Conservation (phyloP, 2,888 invertebrate genomes). For the Luperina testacea region DNA sequence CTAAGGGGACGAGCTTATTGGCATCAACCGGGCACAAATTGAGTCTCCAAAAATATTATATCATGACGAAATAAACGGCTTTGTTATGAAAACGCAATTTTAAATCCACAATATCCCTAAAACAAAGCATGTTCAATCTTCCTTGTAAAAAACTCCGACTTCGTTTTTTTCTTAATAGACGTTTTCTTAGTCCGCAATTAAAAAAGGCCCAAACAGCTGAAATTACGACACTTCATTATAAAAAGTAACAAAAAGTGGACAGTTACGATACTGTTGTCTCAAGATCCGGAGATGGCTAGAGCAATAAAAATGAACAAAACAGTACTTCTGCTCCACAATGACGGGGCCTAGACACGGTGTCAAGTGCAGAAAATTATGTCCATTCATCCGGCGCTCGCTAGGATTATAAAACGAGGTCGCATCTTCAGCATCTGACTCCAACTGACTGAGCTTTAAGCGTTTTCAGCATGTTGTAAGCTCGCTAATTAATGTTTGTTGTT, state of each 20-base stretch:
- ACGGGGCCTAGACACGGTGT: conserved; percentile 79
- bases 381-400: conserved; percentile 85
- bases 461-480: conserved; percentile 74
- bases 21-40: too few species aligned
- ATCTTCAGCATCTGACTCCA: conserved; percentile 80
- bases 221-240: conserved; percentile 64
- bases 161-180: conserved; percentile 44
- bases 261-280: conserved; percentile 55
- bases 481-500: conserved; percentile 75
- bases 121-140: conserved; percentile 38
- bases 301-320: conserved; percentile 86
- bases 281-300: conserved; percentile 73
- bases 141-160: conserved; percentile 34
- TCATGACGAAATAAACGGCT: background rate
- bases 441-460: conserved; percentile 79
- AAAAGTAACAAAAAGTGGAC: conserved; percentile 61
- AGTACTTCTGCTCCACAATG: conserved; percentile 82
- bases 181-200: conserved; percentile 48
- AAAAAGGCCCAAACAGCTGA: conserved; percentile 48
- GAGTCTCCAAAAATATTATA: background rate
- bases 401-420: conserved; percentile 88
- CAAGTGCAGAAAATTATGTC: conserved; percentile 90
- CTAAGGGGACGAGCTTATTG: background rate
- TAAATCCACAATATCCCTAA: background rate
- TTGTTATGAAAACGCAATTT: background rate